A percentile compares a stretch with the other conserved stretches of the same genome.
Evolutionary conservation across 2,797 vertebrate species (phyloP).

Genomic region (Catostomus latipinnis): DNA sequence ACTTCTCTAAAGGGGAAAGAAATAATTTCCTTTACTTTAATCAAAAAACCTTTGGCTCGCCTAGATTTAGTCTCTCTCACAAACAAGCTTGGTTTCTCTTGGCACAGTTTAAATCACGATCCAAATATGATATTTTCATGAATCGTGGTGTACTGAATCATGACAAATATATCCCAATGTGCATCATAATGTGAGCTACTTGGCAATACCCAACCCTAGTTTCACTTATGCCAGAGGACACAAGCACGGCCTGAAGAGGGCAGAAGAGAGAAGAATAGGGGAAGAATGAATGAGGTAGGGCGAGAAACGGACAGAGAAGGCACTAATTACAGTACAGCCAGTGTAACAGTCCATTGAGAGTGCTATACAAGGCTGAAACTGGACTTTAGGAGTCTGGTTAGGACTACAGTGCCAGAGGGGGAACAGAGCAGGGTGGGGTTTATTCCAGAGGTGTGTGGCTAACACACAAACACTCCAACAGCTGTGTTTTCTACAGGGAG

Average conservation of each 20-base stretch:
- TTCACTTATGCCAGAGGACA: background rate
- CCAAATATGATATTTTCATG: too few species aligned
- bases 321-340: constrained; percentile 53
- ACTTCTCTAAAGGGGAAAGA: too few species aligned
- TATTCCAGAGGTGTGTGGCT: constrained; percentile 38
- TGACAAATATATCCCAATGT: background rate
- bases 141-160: background rate
- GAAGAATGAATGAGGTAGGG: constrained; percentile 53
- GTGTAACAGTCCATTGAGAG: constrained; percentile 52
- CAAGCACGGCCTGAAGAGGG: constrained; percentile 19
- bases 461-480: constrained; percentile 33
- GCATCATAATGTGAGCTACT: background rate
- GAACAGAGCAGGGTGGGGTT: constrained; percentile 27
- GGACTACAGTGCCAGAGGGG: constrained; percentile 28
- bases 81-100: too few species aligned
- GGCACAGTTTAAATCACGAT: too few species aligned
- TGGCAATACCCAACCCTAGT: background rate
- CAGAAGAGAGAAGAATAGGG: constrained; percentile 29
- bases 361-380: constrained; percentile 58
- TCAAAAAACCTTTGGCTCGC: too few species aligned
- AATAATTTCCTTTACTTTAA: too few species aligned
- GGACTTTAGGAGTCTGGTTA: constrained; percentile 48
- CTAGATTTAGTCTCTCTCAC: too few species aligned
- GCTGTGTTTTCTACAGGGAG: constrained; percentile 44
- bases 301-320: constrained; percentile 43